Evolutionary conservation across 2,888 invertebrate genomes (phyloP), one percentile per base, ranked within the genome.

Genomic region (Tetanocera ferruginea): DNA sequence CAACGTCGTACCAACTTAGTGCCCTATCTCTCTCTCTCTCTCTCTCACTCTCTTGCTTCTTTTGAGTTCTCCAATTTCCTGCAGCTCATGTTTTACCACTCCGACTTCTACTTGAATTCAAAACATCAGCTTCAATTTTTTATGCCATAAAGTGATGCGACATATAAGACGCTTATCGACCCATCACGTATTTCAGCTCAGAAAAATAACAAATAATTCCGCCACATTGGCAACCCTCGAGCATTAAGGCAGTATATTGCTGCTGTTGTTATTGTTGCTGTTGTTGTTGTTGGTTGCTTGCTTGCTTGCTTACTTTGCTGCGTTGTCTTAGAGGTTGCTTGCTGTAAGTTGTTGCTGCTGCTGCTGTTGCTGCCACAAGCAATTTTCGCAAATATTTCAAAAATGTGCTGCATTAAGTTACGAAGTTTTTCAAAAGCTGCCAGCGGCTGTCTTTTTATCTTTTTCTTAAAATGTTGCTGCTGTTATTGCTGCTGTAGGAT

Each of bases 101-200:
- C 43, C 23, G 8, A 14, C 43, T 67, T 5, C 67, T 67, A 3
- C 17, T 64, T 49, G 43, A 23, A 34, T 67, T 49, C 37, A 43
- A 43, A 43, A n/a, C 64, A 14, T 76, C 72, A 55, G 25, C 76
- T 78, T 76, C 78, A 77, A 81, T 81, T 81, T 78, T 70, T 77
- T 79, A 51, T 74, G 73, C 14, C 73, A 77, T 78, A 80, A 81
- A 81, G 73, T 78, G 81, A 80, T 77, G 78, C 73, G 81, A 79
- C 81, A 31, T 72, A 72, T 73, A 73, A 77, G 76, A 72, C 77
- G 79, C 77, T 80, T 79, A 80, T 79, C 80, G 60, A 60, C 37
- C 72, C 57, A 60, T 72, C 72, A 72, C 57, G 57, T 72, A 23
- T 23, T 19, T 64, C 74, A 55, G 31, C 72, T 19, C 37, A 25